Evolutionary conservation across 2,888 invertebrate genomes (phyloP).

Genomic region (Strigamia crassipes): DNA sequence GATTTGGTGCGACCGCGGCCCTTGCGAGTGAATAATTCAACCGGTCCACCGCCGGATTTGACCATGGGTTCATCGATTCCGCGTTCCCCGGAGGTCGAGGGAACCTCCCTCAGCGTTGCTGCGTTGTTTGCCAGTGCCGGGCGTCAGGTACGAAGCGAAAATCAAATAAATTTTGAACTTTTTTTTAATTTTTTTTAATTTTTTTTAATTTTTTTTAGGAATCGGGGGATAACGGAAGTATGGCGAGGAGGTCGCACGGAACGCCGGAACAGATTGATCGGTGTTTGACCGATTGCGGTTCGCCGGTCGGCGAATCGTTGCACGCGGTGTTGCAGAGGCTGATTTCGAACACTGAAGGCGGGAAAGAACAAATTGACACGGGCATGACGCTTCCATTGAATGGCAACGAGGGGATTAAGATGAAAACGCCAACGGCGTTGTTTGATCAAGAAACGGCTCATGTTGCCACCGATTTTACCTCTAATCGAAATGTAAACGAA

Average conservation of each 20-base stretch:
- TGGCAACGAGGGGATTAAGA: background rate
- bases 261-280: background rate
- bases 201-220: background rate
- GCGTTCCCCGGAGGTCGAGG: conserved; percentile 20
- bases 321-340: background rate
- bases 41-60: conserved; percentile 48
- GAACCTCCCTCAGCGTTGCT: conserved; percentile 51
- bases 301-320: background rate
- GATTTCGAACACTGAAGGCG: background rate
- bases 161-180: background rate
- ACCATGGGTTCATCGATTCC: conserved; percentile 41
- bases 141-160: background rate
- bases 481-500: background rate
- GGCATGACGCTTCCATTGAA: background rate
- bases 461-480: background rate
- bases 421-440: background rate
- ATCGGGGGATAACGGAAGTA: background rate
- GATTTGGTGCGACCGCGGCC: conserved; percentile 49
- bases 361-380: background rate
- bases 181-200: conserved; percentile 7
- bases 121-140: conserved; percentile 52
- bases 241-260: background rate
- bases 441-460: background rate
- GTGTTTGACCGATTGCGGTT: background rate
- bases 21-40: conserved; percentile 36